Conservation (phyloP, 2,797 vertebrate species). For the Amblyopsis hoosieri region DNA sequence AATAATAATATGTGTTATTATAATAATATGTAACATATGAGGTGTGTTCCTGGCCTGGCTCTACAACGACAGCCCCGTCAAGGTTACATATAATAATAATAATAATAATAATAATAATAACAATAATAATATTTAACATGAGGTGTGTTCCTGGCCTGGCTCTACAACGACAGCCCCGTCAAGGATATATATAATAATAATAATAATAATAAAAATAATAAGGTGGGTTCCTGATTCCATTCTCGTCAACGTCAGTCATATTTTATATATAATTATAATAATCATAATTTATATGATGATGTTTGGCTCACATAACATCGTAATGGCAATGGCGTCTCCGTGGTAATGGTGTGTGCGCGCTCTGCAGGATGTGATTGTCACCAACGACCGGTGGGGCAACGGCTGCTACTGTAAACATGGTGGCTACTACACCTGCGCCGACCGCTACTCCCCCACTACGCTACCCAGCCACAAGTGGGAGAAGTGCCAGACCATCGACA, state of each 20-base stretch:
- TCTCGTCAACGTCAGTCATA: conserved; percentile 88
- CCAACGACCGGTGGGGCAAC: conserved; percentile 88
- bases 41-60: conserved; percentile 87
- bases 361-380: conserved; percentile 82
- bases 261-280: conserved; percentile 50
- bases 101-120: too few relatives aligned
- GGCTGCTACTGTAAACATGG: conserved; percentile 86
- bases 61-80: conserved; percentile 88
- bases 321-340: too few relatives aligned
- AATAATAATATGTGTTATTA: too few relatives aligned
- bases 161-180: conserved; percentile 88
- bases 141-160: conserved; percentile 83
- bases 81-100: conserved; percentile 62
- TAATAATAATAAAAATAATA: too few relatives aligned
- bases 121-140: too few relatives aligned
- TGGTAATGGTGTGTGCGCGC: background rate
- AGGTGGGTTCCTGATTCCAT: conserved; percentile 79
- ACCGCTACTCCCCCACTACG: conserved; percentile 79
- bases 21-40: too few relatives aligned
- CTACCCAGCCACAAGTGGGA: conserved; percentile 88
- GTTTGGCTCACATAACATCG: too few relatives aligned
- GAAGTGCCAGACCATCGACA: conserved; percentile 87
- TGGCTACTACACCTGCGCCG: conserved; percentile 87
- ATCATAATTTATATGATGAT: too few relatives aligned
- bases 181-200: conserved; percentile 68